A percentile compares a stretch with the other conserved stretches of the same genome.
Evolutionary conservation across 2,113 vertebrate species (phyloP).

Genomic region (Regulus satrapa): DNA sequence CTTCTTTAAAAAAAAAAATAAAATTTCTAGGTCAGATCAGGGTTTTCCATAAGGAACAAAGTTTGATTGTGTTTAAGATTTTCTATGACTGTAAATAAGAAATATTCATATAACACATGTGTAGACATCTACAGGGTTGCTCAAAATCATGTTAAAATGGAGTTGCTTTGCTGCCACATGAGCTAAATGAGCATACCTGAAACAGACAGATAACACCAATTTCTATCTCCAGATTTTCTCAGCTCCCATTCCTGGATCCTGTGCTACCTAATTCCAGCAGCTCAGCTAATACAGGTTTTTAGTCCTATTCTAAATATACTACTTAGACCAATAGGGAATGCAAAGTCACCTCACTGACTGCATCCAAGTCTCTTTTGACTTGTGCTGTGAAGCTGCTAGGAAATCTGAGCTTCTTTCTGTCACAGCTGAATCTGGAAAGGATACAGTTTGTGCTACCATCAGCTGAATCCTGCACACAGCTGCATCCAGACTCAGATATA

Average conservation of each 20-base stretch:
- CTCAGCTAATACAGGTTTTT: neutral
- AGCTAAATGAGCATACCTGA: neutral
- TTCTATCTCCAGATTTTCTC: neutral
- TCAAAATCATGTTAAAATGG: neutral
- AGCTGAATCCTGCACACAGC: neutral
- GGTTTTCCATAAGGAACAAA: neutral
- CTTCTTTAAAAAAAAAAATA: too few species aligned
- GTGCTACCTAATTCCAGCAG: neutral
- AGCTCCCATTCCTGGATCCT: neutral
- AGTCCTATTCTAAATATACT: neutral
- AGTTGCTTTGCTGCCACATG: neutral
- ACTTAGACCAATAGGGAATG: neutral
- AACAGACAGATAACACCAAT: neutral
- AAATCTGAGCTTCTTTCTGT: neutral
- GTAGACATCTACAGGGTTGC: neutral
- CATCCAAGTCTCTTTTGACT: neutral
- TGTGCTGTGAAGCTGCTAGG: neutral
- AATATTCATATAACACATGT: neutral
- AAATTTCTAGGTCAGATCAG: rapidly evolving
- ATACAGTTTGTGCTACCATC: neutral
- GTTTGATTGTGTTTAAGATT: neutral
- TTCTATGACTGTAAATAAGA: neutral
- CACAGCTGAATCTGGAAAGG: neutral
- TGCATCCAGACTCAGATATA: neutral
- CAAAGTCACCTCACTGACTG: neutral